Conservation (phyloP, 2,888 invertebrate genomes). For the Agrenia bidenticulata region DNA sequence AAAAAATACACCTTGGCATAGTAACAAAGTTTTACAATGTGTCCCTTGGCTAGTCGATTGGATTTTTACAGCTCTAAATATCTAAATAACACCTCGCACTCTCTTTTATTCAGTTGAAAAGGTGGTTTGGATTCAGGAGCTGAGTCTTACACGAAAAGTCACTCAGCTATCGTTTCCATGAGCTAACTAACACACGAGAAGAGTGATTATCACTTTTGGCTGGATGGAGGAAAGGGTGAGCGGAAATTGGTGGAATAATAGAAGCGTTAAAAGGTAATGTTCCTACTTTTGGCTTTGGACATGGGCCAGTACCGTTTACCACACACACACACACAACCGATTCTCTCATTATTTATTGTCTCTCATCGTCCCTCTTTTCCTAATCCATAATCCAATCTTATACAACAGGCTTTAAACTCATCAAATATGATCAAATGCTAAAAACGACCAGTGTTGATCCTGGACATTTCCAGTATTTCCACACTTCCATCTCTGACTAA, state of each 20-base stretch:
- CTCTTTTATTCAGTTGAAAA: neutral
- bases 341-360: slow-evolving; percentile 17
- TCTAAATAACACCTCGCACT: too few species aligned
- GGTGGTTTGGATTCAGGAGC: slow-evolving; percentile 6
- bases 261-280: slow-evolving; percentile 5
- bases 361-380: slow-evolving; percentile 1
- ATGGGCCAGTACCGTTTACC: slow-evolving; percentile 15
- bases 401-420: too few species aligned
- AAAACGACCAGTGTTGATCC: too few species aligned
- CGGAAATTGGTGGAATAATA: slow-evolving; percentile 11
- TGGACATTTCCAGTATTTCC: too few species aligned
- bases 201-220: slow-evolving; percentile 3
- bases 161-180: slow-evolving; percentile 4
- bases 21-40: too few species aligned
- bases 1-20: too few species aligned
- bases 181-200: neutral
- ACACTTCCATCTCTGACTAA: too few species aligned
- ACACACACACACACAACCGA: neutral
- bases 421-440: too few species aligned
- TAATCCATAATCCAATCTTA: too few species aligned
- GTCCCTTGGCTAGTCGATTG: too few species aligned
- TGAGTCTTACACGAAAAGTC: neutral
- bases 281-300: slow-evolving; percentile 4
- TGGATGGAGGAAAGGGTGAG: neutral
- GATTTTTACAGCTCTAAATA: too few species aligned